Evolutionary conservation across 64 coral and sea anemone species (phyloP).

Genomic region (Exaiptasia diaphana): DNA sequence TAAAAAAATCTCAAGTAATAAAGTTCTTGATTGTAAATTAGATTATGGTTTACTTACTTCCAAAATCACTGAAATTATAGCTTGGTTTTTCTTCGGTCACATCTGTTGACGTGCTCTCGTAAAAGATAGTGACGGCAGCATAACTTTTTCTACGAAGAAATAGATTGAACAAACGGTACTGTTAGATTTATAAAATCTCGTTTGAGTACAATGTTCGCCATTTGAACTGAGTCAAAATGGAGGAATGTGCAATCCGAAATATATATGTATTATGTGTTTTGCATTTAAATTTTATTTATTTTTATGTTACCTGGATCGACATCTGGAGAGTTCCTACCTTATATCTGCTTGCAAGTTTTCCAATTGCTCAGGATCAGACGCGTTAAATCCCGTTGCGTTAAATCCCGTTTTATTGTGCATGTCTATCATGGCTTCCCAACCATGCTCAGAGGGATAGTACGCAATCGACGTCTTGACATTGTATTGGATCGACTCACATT

Average conservation of each 20-base stretch:
- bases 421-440: slow-evolving; percentile 39
- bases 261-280: too few relatives aligned
- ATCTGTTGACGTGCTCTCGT: slow-evolving; percentile 38
- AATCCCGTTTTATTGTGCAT: too few relatives aligned
- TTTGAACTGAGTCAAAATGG: too few relatives aligned
- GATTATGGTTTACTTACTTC: slow-evolving; percentile 27
- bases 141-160: slow-evolving; percentile 30
- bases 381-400: background rate
- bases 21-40: too few relatives aligned
- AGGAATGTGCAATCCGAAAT: too few relatives aligned
- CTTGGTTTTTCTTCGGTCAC: slow-evolving; percentile 9
- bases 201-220: too few relatives aligned
- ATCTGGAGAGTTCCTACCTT: too few relatives aligned
- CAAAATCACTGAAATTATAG: slow-evolving; percentile 38
- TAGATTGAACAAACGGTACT: too few relatives aligned
- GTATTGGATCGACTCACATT: background rate
- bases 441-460: slow-evolving; percentile 34
- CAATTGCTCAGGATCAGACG: background rate
- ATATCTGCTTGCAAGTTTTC: background rate
- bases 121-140: slow-evolving; percentile 16
- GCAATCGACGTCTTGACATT: slow-evolving; percentile 26
- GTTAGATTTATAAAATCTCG: too few relatives aligned
- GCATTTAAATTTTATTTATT: too few relatives aligned
- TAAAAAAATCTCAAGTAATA: too few relatives aligned
- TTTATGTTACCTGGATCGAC: too few relatives aligned